Conservation (phyloP, 2,888 invertebrate species). For the Hedychridium roseum region DNA sequence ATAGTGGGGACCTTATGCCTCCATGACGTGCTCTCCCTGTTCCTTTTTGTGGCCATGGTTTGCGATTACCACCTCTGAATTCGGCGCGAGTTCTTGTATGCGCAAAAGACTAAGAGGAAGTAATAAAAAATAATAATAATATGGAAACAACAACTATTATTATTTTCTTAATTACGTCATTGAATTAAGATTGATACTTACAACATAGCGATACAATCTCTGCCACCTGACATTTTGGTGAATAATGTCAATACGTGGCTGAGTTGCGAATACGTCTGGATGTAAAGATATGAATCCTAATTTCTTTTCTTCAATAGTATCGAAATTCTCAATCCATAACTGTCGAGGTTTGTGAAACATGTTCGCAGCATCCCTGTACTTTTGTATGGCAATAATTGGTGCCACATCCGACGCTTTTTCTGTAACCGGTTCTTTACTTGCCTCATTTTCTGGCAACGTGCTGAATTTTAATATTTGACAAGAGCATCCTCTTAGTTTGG, state of each 20-base stretch:
- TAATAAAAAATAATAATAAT: constrained; percentile 1
- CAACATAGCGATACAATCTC: constrained; percentile 78
- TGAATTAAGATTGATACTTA: constrained; percentile 57
- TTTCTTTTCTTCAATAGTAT: constrained; percentile 78
- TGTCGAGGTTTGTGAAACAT: constrained; percentile 73
- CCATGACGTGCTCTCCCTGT: constrained; percentile 90
- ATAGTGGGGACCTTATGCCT: constrained; percentile 89
- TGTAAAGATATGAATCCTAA: constrained; percentile 89
- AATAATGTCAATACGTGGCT: constrained; percentile 87
- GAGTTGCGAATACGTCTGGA: constrained; percentile 83
- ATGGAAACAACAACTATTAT: constrained; percentile 1
- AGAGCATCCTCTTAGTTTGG: constrained; percentile 31
- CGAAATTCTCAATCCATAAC: constrained; percentile 87
- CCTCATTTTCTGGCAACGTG: constrained; percentile 24
- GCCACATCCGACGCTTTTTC: no score
- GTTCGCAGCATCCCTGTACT: constrained; percentile 32
- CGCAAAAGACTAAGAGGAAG: constrained; percentile 69
- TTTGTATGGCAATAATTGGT: constrained; percentile 60
- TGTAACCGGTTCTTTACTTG: background rate
- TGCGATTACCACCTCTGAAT: constrained; percentile 86
- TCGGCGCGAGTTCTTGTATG: constrained; percentile 84
- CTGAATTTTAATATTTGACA: constrained; percentile 35
- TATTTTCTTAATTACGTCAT: background rate
- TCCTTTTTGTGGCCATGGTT: constrained; percentile 98
- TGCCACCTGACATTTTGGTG: constrained; percentile 91